Conservation (phyloP, 2,888 invertebrate genomes). For the Hypena proboscidalis region DNA sequence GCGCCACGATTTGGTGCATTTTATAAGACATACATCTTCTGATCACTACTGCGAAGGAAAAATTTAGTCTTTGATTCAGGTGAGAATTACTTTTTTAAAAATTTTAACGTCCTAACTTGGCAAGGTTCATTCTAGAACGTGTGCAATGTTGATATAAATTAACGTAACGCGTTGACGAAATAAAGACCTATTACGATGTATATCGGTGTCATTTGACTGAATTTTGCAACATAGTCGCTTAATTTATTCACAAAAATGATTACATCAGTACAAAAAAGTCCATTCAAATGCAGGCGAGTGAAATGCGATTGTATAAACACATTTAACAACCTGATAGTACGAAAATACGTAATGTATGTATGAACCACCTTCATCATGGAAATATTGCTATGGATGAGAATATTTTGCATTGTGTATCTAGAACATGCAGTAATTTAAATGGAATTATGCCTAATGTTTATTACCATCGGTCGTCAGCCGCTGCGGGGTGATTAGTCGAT, state of each 20-base stretch:
- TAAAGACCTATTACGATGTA: neutral
- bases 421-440: slow-evolving; percentile 8
- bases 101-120: slow-evolving; percentile 10
- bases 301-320: no score
- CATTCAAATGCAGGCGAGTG: neutral
- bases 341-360: neutral
- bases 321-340: no score
- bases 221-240: slow-evolving; percentile 4
- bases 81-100: slow-evolving; percentile 45
- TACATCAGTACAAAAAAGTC: neutral
- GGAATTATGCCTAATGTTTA: slow-evolving; percentile 18
- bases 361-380: neutral
- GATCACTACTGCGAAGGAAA: slow-evolving; percentile 91
- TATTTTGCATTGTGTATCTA: slow-evolving; percentile 1
- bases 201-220: neutral
- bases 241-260: neutral
- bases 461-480: neutral
- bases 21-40: slow-evolving; percentile 91
- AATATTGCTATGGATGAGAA: neutral
- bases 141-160: slow-evolving; percentile 11
- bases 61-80: slow-evolving; percentile 73
- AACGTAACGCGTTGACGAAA: slow-evolving; percentile 13
- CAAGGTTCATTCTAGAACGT: slow-evolving; percentile 30
- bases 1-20: slow-evolving; percentile 90
- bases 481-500: slow-evolving; percentile 18